Evolutionary conservation across 2,113 vertebrate genomes (phyloP), one percentile per base, ranked within the genome.

Genomic region (Genyomyrus donnyi): DNA sequence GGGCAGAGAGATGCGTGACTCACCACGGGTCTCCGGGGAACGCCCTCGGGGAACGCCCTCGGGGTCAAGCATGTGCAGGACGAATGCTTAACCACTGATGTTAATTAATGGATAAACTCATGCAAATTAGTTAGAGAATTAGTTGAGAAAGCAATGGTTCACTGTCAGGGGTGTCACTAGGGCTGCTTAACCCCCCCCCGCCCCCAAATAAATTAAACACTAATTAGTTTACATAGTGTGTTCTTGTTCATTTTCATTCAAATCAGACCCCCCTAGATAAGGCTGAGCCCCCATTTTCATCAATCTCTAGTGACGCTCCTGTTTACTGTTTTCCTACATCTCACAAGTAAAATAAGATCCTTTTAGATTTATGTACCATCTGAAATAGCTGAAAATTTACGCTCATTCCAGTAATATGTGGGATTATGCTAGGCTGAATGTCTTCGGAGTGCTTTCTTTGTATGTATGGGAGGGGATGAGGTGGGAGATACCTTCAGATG

Each of bases 391-490:
- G 97, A 31, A 74, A 27, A 48, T 66, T 10, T 24, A 21, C 21
- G 1, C 42, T 42, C 6, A n/a, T 19, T n/a, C 4, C 5, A 27
- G 1, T 98, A 98, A 98, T 99, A 98, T 98, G 97, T 98, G 98
- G 66, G 27, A 52, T 52, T 17, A 52, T 52, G 13, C 3, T 17
- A 52, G 50, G 50, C 50, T 52, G 13, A 52, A 52, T 52, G 50
- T 98, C 98, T 99, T 99, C 98, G 98, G 99, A 99, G 99, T 97
- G 98, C 97, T 99, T 98, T 98, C 97, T 98, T 97, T 98, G 97
- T 97, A 98, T 97, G 98, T 98, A 98, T 98, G 97, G 98, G 98
- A 97, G 97, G 97, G 98, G 97, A 97, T 97, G 98, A 98, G 13
- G 3, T 77, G 49, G 5, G 19, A 8, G 27, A 95, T 96, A 99